These are phyloP conservation scores for Archilochus colubris DNA, from an alignment of 2,113 vertebrate species.

Conservation along the genomic window DNA sequence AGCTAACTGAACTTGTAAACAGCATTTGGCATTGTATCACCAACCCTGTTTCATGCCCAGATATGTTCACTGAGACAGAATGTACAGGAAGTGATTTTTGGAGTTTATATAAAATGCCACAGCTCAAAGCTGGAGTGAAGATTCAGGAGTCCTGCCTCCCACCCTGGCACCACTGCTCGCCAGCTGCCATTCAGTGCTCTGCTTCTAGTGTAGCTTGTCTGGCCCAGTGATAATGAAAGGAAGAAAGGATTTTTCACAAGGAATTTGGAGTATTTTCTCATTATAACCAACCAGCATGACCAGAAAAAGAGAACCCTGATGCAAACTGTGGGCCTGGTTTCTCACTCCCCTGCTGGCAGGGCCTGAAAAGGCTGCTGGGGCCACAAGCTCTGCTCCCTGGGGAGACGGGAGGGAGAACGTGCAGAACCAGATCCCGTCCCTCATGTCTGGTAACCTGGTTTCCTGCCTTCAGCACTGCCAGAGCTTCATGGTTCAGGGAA, in stretches of 20 bases:
- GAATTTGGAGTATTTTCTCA: slow-evolving; percentile 66
- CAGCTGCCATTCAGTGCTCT: neutral
- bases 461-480: slow-evolving; percentile 1
- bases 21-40: neutral
- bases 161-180: neutral
- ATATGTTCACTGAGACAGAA: neutral
- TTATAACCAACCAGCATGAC: slow-evolving; percentile 43
- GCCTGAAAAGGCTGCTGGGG: neutral
- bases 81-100: neutral
- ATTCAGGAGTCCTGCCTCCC: neutral
- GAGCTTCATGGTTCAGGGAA: slow-evolving; percentile 16
- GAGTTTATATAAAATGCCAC: neutral
- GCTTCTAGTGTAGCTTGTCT: neutral
- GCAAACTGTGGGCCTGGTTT: neutral
- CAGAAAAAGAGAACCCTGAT: slow-evolving; percentile 30
- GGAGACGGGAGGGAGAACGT: neutral
- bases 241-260: slow-evolving; percentile 44
- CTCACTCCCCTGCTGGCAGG: slow-evolving; percentile 24
- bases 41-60: neutral
- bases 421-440: neutral
- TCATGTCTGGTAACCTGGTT: neutral
- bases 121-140: neutral
- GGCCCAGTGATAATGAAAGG: slow-evolving; percentile 31
- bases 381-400: neutral
- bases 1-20: neutral